phyloP scores from a whole-genome alignment of 2,113 vertebrate species.

The Crocuta crocuta region DNA sequence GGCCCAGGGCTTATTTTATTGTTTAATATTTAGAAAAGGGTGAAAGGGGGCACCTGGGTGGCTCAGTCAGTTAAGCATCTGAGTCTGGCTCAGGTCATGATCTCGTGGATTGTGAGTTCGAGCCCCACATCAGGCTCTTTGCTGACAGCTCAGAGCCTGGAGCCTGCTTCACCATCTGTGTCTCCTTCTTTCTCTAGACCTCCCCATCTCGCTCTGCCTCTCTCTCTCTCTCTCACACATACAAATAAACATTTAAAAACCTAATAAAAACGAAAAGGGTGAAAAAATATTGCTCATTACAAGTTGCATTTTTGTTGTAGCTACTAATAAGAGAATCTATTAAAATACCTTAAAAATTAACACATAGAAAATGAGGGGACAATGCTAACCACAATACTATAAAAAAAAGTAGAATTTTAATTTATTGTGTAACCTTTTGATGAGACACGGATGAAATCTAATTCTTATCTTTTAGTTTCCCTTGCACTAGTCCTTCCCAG shows the following conservation, averaged over 20 bases:
- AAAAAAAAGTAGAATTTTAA: not conserved
- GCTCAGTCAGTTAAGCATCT: no score
- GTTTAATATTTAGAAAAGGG: not conserved
- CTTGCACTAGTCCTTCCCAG: not conserved
- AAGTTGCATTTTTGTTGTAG: not conserved
- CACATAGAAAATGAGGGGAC: not conserved
- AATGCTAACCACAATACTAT: not conserved
- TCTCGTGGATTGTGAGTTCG: no score
- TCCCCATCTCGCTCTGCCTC: no score
- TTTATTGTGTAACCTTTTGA: not conserved
- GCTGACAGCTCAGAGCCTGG: no score
- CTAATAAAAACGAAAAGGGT: not conserved
- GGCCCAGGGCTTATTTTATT: not conserved
- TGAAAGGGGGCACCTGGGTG: not conserved
- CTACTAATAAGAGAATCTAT: not conserved
- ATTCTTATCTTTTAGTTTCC: constrained; percentile 50
- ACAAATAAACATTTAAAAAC: no score
- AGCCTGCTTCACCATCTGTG: no score
- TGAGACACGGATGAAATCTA: not conserved
- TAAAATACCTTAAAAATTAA: not conserved
- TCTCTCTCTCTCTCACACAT: no score
- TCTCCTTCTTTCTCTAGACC: no score
- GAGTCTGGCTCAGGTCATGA: no score
- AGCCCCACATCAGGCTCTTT: no score
- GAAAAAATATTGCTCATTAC: not conserved